Evolutionary conservation across 2,113 vertebrate genomes (phyloP), one percentile per base, ranked within the genome.

Genomic region (Gasterosteus nipponicus): DNA sequence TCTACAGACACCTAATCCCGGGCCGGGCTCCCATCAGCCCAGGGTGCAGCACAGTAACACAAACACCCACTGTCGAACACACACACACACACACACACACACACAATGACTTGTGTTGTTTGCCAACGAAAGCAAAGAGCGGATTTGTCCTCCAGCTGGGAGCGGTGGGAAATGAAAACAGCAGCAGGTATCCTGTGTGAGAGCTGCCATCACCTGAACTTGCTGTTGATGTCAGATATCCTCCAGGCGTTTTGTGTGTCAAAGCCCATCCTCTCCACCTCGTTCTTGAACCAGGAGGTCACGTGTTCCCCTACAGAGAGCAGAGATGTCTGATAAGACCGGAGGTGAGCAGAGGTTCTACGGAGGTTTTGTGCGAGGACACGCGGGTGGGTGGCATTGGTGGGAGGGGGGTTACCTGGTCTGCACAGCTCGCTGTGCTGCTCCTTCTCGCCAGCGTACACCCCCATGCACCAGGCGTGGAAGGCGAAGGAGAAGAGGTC

Each of bases 171-270:
- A 49, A 58, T 60, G 44, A 69, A 46, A 63, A 65, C 65, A 26
- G 61, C 64, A 46, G 71, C 60, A 39, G 46, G 14, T 89, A 39
- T 68, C 11, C 33, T 70, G 58, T 72, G 76, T 65, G 76, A 82
- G 56, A 75, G 44, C 75, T 16, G 22, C 51, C 16, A 57, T 85
- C 82, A 99, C 98, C 95, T 98, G 93, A 98, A 98, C 86, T 98
- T 99, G 89, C 96, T 96, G 92, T 99, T 99, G 93, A 99, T 98
- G 90, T 98, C 97, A 47, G 97, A 96, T 90, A 98, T 96, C 92
- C 98, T 96, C 98, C 98, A 99, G 88, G 96, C 97, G 54, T 99
- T 98, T 87, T 97, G 96, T 92, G 98, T 97, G 92, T 99, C 97
- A 80, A 99, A 99, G 66, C 96, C 96, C 98, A 99, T 98, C 81